Conservation (phyloP, 2,113 vertebrate species). For the Tonatia bakeri region DNA sequence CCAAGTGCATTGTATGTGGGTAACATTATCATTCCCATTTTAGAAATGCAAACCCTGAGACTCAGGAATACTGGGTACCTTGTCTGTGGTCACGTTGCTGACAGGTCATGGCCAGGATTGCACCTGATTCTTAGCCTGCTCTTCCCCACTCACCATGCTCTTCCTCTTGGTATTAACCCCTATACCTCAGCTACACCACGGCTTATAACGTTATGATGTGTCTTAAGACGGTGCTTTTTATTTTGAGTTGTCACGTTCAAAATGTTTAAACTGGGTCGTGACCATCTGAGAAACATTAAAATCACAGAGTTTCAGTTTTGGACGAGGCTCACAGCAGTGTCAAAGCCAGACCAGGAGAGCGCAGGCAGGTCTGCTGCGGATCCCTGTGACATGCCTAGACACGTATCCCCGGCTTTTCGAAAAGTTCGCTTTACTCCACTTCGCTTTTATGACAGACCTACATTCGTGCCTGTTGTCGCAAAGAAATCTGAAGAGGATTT, state of each 20-base stretch:
- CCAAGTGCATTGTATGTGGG: not conserved
- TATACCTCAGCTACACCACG: not conserved
- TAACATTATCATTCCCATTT: not conserved
- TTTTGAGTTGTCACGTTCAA: not conserved
- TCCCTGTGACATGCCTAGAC: not conserved
- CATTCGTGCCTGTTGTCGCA: too few species aligned
- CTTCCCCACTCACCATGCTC: not conserved
- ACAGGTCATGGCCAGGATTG: not conserved
- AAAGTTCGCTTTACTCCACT: not conserved
- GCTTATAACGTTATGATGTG: not conserved
- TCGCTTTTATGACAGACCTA: not conserved
- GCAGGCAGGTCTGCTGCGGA: not conserved
- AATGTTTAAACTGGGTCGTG: not conserved
- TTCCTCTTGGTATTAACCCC: not conserved
- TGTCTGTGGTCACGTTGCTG: not conserved
- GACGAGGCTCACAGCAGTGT: not conserved
- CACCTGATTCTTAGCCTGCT: not conserved
- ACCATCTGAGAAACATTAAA: not conserved
- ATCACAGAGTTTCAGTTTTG: not conserved
- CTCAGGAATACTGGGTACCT: not conserved
- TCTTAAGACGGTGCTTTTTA: not conserved
- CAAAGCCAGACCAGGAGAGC: not conserved
- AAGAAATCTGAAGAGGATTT: not conserved
- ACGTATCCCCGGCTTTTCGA: rapidly evolving
- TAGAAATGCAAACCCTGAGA: not conserved